A percentile compares a stretch with the other conserved stretches of the same genome.
phyloP scores from a whole-genome alignment of 2,113 vertebrate genomes.

The Melanocharis versteri region DNA sequence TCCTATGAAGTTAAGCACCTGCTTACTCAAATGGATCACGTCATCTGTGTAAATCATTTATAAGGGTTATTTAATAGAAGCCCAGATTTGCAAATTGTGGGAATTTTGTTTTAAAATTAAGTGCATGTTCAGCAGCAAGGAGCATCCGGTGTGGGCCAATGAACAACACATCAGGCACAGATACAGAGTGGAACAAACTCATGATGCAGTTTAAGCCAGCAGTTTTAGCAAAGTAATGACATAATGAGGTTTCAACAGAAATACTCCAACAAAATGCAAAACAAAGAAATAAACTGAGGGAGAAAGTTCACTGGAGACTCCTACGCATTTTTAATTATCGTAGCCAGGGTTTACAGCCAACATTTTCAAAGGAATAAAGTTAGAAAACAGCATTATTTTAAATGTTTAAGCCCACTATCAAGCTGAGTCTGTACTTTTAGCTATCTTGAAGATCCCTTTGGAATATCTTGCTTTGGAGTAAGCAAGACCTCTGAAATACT shows the following conservation, averaged over 20 bases:
- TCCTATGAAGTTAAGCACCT: background rate
- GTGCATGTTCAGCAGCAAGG: background rate
- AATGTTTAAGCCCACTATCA: background rate
- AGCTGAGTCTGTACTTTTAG: background rate
- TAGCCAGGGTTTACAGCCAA: background rate
- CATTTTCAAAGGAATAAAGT: background rate
- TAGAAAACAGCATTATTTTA: background rate
- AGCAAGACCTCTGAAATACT: background rate
- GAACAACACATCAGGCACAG: fast-evolving
- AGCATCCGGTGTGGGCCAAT: background rate
- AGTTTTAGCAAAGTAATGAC: background rate
- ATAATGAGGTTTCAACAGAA: background rate
- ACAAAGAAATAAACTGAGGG: background rate
- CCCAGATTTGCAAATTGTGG: background rate
- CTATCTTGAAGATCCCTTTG: background rate
- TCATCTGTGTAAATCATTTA: background rate
- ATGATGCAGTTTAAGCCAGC: background rate
- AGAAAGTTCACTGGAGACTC: background rate
- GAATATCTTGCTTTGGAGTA: background rate
- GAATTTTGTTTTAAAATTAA: background rate
- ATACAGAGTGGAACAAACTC: background rate
- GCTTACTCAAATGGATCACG: background rate
- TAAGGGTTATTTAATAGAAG: background rate
- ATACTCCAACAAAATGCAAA: background rate
- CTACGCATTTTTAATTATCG: background rate